Conservation (phyloP, 2,113 vertebrate species). For the Toxotes chatareus region DNA sequence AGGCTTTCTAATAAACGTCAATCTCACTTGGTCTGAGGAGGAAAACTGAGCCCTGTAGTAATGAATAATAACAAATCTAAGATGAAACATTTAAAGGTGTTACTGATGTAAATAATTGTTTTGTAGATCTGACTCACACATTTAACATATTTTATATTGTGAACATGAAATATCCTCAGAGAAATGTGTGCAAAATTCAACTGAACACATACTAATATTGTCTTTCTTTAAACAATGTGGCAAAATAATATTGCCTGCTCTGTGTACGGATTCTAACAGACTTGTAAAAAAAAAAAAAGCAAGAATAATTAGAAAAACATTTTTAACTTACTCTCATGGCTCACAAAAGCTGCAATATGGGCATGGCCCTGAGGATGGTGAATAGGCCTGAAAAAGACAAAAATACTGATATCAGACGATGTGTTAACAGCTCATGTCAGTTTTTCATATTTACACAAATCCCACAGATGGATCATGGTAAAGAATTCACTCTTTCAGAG, state of each 20-base stretch:
- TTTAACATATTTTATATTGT: not conserved
- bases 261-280: not conserved
- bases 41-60: not conserved
- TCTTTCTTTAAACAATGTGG: too few relatives aligned
- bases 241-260: not conserved
- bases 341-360: slow-evolving; percentile 95
- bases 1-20: too few relatives aligned
- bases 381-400: slow-evolving; percentile 88
- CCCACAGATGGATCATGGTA: not conserved
- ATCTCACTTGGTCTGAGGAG: too few relatives aligned
- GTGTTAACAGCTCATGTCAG: not conserved
- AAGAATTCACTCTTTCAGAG: too few relatives aligned
- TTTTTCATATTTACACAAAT: not conserved
- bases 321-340: slow-evolving; percentile 91
- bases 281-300: not conserved
- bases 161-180: too few relatives aligned
- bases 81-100: not conserved
- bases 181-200: too few relatives aligned
- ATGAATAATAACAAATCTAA: not conserved
- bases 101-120: not conserved
- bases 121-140: not conserved
- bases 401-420: not conserved
- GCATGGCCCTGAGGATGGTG: slow-evolving; percentile 97
- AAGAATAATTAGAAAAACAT: not conserved
- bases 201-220: too few relatives aligned